Evolutionary conservation across 2,113 vertebrate genomes (phyloP).

Genomic region (Salminus brasiliensis): DNA sequence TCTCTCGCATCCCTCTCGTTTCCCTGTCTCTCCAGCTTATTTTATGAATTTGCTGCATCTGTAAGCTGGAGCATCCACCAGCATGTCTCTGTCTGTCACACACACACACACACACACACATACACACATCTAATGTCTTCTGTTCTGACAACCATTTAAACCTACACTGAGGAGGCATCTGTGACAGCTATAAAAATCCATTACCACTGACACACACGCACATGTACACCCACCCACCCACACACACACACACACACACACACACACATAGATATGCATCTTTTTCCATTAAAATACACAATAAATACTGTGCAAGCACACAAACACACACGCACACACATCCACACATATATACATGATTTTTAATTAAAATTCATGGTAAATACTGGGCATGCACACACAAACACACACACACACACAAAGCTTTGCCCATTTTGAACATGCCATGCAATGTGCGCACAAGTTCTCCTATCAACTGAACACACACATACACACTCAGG

Average conservation of each 20-base stretch:
- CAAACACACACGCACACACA: neutral
- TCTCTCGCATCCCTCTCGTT: neutral
- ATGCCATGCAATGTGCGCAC: too few species aligned
- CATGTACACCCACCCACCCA: neutral
- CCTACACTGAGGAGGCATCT: neutral
- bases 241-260: slow-evolving; percentile 13
- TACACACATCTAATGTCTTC: neutral
- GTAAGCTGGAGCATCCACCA: neutral
- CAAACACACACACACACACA: too few species aligned
- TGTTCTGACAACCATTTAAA: slow-evolving; percentile 27
- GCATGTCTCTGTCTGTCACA: slow-evolving; percentile 3
- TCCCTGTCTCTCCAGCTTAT: slow-evolving; percentile 2
- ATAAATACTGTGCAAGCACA: neutral
- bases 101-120: slow-evolving; percentile 9
- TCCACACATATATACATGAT: too few species aligned
- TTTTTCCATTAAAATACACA: too few species aligned
- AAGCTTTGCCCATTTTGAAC: too few species aligned
- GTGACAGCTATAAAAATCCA: neutral
- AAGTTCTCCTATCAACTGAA: too few species aligned
- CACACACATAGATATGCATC: too few species aligned
- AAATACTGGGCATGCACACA: too few species aligned
- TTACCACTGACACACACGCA: slow-evolving; percentile 10
- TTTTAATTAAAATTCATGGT: too few species aligned
- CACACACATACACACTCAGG: neutral
- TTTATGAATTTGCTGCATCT: slow-evolving; percentile 32